Base-by-base conservation (phyloP, 2,888 invertebrate genomes). In the Drosophila helvetica region DNA sequence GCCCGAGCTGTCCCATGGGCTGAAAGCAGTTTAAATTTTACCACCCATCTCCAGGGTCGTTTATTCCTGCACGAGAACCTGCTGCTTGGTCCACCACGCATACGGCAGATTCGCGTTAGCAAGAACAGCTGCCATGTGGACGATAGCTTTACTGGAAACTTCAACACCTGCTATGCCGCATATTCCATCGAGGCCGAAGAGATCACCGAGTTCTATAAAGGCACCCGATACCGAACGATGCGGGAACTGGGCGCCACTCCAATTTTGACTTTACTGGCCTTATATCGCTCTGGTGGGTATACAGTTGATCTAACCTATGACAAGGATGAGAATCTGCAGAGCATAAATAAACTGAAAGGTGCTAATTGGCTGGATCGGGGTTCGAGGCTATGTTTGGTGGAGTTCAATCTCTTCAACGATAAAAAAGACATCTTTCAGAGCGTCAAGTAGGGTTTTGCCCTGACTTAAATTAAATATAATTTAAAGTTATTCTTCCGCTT, bases 341-440 rank as follows among this genome's bases (percentile, higher is more conserved):
- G 93, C 4, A 89, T 95, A 2, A 64, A 89, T 7, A 79, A 92
- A 3, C 90, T 96, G n/a, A 93, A 93, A 81, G 76, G 93, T 0
- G 92, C 93, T 54, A 89, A 93, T 12, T 96, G 96, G 96, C 93
- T 96, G 50, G 93, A 93, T 57, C 91, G 95, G 47, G 95, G 94
- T 0, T 95, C 96, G 0, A 92, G 96, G 76, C 93, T 93, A 0
- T 91, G 96, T 18, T 93, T 96, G 71, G 83, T 96, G 0, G 96
- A 96, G 89, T 96, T 96, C 83, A 94, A 94, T 10, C 92, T 96
- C 27, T 96, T 95, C 91, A 96, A 96, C 89, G 94, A 94, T 0
- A 96, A 96, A 90, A 92, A 95, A 60, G 95, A 96, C 90, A 91
- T 95, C 19, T 95, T 96, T 91, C 94, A 94, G 83, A 93, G 94